These are phyloP conservation scores for Tor tambroides DNA, from an alignment of 2,113 vertebrate species.

Conservation along the genomic window DNA sequence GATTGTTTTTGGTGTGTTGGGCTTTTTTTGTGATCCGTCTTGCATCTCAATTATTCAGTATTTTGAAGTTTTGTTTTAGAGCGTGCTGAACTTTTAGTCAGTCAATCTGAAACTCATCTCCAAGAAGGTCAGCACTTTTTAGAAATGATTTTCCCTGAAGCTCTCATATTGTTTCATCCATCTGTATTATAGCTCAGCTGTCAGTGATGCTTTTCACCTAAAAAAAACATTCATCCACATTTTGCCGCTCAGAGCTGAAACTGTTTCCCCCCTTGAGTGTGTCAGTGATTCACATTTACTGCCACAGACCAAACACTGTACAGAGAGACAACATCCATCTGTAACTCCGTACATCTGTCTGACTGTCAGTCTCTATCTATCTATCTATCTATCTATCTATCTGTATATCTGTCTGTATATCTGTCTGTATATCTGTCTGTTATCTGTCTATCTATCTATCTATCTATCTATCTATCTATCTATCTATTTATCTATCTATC, in stretches of 20 bases:
- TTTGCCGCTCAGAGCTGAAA: constrained; percentile 29
- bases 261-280: not conserved
- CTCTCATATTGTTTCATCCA: constrained; percentile 57
- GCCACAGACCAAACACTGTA: not conserved
- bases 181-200: constrained; percentile 59
- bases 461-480: not conserved
- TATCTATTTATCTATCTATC: not conserved
- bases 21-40: not conserved
- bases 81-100: constrained; percentile 61
- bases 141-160: constrained; percentile 65
- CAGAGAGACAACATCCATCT: not conserved
- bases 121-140: constrained; percentile 59
- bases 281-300: constrained; percentile 16
- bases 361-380: not conserved
- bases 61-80: constrained; percentile 66
- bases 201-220: constrained; percentile 48
- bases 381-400: not conserved
- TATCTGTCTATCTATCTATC: not conserved
- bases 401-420: not conserved
- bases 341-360: not conserved
- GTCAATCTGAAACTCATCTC: constrained; percentile 57
- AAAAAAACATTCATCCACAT: constrained; percentile 31
- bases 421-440: not conserved
- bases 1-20: not conserved
- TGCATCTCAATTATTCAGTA: not conserved